Conservation (phyloP, 1,140 invertebrate genomes). For the Bursaphelenchus mucronatus region DNA sequence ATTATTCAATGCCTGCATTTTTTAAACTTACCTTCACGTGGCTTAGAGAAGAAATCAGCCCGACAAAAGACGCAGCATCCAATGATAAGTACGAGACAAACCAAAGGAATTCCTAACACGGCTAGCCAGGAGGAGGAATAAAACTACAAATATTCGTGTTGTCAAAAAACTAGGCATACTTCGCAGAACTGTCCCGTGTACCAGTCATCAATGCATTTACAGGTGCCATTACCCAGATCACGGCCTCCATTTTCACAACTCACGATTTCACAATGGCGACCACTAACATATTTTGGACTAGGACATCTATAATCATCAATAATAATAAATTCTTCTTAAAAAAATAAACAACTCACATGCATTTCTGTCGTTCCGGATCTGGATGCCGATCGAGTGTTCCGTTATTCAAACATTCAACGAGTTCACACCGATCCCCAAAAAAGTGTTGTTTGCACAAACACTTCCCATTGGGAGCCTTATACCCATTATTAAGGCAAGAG, state of each 20-base stretch:
- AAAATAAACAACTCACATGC: conserved; percentile 33
- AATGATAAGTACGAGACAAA: conserved; percentile 40
- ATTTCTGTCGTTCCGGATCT: conserved; percentile 30
- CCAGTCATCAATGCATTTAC: conserved; percentile 45
- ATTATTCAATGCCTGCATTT: no score
- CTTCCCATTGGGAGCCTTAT: conserved; percentile 28
- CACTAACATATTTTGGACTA: conserved; percentile 44
- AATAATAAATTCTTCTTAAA: background rate
- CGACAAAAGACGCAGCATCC: conserved; percentile 51
- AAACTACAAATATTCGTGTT: conserved; percentile 28
- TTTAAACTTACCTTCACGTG: no score
- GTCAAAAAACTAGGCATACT: conserved; percentile 22
- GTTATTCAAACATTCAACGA: conserved; percentile 40
- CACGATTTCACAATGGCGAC: conserved; percentile 41
- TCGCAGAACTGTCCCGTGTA: conserved; percentile 50
- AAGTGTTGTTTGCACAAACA: conserved; percentile 46
- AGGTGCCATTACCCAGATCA: conserved; percentile 30
- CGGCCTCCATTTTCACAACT: conserved; percentile 19
- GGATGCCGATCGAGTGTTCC: conserved; percentile 27
- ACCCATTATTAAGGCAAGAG: no score
- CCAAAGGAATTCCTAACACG: conserved; percentile 41
- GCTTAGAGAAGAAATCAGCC: conserved; percentile 43
- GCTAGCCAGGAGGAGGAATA: conserved; percentile 51
- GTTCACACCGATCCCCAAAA: conserved; percentile 37
- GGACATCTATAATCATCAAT: conserved; percentile 26